Percentiles rank a stretch among this genome's conserved stretches.
Conservation (phyloP, 2,888 invertebrate species). For the Drosophila mettleri region DNA sequence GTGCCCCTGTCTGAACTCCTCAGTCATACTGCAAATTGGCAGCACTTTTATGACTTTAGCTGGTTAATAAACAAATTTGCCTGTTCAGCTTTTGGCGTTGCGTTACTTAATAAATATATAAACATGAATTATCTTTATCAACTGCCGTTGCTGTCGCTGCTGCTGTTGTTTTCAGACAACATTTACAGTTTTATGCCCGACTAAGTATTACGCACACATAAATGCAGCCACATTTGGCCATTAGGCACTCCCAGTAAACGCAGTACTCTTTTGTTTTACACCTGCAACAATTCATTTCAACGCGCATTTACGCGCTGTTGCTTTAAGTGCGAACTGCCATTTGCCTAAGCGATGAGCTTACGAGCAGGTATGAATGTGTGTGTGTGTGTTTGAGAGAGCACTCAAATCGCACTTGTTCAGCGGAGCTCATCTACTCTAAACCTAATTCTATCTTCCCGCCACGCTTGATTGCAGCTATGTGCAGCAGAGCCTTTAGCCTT, state of each 20-base stretch:
- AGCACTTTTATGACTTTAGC: constrained; percentile 51
- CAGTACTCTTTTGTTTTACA: background rate
- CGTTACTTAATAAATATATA: constrained; percentile 24
- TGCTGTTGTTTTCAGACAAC: background rate
- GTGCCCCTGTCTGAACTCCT: too few species aligned
- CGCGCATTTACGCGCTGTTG: constrained; percentile 20
- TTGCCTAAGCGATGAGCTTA: constrained; percentile 61
- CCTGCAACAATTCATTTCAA: constrained; percentile 32
- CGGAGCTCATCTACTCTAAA: constrained; percentile 6
- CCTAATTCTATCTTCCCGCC: constrained; percentile 14
- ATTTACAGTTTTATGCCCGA: constrained; percentile 14
- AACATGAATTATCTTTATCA: constrained; percentile 20
- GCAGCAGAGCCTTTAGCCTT: background rate
- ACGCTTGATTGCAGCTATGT: constrained; percentile 40
- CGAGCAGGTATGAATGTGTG: background rate
- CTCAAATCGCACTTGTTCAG: constrained; percentile 2
- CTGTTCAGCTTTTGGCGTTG: constrained; percentile 51
- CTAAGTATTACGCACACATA: constrained; percentile 21
- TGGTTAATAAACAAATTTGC: constrained; percentile 72
- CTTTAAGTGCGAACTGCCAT: constrained; percentile 60
- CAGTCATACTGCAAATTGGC: constrained; percentile 21
- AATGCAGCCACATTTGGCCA: constrained; percentile 9
- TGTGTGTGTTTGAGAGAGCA: background rate
- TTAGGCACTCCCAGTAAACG: background rate
- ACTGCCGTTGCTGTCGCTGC: too few species aligned